These are phyloP conservation scores for Drosophila ironensis DNA, from an alignment of 1,140 invertebrate genomes.

Conservation along the genomic window DNA sequence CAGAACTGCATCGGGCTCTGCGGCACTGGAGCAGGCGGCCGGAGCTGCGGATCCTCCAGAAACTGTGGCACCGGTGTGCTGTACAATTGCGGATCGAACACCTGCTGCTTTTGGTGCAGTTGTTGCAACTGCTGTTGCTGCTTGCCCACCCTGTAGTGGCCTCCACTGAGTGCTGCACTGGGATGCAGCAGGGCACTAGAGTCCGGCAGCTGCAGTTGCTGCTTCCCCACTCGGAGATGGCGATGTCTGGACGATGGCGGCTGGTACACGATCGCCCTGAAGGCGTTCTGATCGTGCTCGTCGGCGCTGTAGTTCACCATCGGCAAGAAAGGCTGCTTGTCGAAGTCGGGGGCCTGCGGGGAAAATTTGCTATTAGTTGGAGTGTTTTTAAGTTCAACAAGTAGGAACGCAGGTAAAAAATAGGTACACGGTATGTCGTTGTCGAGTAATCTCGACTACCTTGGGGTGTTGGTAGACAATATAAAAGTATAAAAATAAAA, in stretches of 20 bases:
- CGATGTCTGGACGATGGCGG: slow-evolving; percentile 29
- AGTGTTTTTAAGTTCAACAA: no score
- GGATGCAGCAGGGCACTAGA: neutral
- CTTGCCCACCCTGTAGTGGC: slow-evolving; percentile 48
- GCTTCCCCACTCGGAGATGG: slow-evolving; percentile 53
- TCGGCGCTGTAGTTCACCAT: slow-evolving; percentile 85
- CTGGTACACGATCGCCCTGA: slow-evolving; percentile 82
- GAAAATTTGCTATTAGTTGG: no score
- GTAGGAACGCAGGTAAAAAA: no score
- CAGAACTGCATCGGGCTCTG: slow-evolving; percentile 46
- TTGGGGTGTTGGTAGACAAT: no score
- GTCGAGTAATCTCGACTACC: no score
- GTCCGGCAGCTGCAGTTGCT: slow-evolving; percentile 27
- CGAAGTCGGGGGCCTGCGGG: slow-evolving; percentile 83
- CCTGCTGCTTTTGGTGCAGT: slow-evolving; percentile 16
- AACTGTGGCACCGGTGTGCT: slow-evolving; percentile 37
- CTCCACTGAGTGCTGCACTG: slow-evolving; percentile 33
- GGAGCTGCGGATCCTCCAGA: slow-evolving; percentile 55
- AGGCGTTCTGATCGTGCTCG: slow-evolving; percentile 83
- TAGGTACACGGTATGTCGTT: no score
- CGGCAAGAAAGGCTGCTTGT: slow-evolving; percentile 85
- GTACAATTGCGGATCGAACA: slow-evolving; percentile 28
- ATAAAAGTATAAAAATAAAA: no score
- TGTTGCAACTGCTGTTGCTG: slow-evolving; percentile 43
- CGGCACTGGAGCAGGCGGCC: slow-evolving; percentile 28